A percentile compares a stretch with the other conserved stretches of the same genome.
Evolutionary conservation across 1,140 invertebrate species (phyloP).

Genomic region (Apis laboriosa): DNA sequence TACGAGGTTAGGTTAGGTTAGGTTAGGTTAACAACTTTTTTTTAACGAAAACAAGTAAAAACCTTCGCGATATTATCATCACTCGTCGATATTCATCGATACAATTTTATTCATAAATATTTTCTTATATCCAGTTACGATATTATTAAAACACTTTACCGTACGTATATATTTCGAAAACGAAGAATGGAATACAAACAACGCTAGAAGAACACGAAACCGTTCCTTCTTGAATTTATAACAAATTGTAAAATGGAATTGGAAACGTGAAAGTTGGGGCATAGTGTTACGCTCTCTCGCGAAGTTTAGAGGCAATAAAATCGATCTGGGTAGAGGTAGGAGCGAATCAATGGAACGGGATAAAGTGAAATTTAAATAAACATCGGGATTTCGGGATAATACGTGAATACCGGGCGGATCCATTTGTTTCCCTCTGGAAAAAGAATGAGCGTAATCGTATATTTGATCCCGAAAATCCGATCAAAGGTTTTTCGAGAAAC

Average conservation of each 20-base stretch:
- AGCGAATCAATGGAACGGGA: neutral
- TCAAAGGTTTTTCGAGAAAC: conserved; percentile 17
- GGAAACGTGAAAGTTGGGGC: neutral
- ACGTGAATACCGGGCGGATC: neutral
- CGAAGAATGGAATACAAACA: too few relatives aligned
- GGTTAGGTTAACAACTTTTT: too few relatives aligned
- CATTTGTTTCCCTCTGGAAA: conserved; percentile 20
- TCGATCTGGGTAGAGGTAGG: neutral
- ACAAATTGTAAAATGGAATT: neutral
- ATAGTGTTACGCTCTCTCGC: neutral
- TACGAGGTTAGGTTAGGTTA: too few relatives aligned
- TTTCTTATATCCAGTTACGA: too few relatives aligned
- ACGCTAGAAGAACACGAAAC: neutral
- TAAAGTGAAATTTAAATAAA: conserved; percentile 28
- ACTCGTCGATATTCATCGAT: too few relatives aligned
- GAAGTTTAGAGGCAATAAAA: neutral
- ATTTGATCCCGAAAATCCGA: conserved; percentile 36
- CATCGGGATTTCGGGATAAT: conserved; percentile 10
- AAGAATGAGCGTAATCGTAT: conserved; percentile 29
- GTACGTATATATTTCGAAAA: too few relatives aligned
- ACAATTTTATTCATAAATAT: too few relatives aligned
- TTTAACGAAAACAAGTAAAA: too few relatives aligned
- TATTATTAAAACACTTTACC: too few relatives aligned
- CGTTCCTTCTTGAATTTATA: neutral
- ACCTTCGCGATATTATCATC: too few relatives aligned